A percentile compares a stretch with the other conserved stretches of the same genome.
Conservation (phyloP, 2,797 vertebrate species). For the Chanos chanos region DNA sequence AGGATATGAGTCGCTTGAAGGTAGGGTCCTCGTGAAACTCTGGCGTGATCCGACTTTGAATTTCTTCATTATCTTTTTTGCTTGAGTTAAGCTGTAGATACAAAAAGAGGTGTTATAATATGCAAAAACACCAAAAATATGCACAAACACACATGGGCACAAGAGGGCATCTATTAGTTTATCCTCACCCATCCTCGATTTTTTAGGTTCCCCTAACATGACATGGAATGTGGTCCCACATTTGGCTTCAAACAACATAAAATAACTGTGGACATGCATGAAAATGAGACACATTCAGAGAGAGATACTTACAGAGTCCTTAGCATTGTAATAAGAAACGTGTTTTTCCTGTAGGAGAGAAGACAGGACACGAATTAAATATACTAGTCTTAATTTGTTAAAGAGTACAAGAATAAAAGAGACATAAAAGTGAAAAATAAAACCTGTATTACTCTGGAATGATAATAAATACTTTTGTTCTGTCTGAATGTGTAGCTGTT, state of each 20-base stretch:
- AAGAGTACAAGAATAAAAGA: too few species aligned
- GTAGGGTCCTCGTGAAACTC: slow-evolving; percentile 82
- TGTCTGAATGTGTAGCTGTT: too few species aligned
- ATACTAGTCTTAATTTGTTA: background rate
- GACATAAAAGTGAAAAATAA: too few species aligned
- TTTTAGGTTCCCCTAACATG: background rate
- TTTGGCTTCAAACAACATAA: background rate
- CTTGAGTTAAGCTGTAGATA: slow-evolving; percentile 73
- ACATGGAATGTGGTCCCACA: background rate
- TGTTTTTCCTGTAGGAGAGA: slow-evolving; percentile 20
- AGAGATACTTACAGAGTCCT: slow-evolving; percentile 19
- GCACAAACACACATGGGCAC: background rate
- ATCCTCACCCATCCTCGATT: too few species aligned
- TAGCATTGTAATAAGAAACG: slow-evolving; percentile 35
- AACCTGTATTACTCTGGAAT: too few species aligned
- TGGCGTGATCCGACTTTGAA: slow-evolving; percentile 72
- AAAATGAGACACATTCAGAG: background rate
- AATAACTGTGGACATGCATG: background rate
- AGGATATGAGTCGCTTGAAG: slow-evolving; percentile 85
- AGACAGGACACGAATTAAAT: background rate
- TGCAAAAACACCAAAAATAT: background rate
- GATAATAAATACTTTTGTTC: too few species aligned
- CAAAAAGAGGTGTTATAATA: background rate
- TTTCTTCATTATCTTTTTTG: slow-evolving; percentile 69
- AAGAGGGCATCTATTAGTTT: background rate